Percentiles rank a stretch among this genome's conserved stretches.
phyloP scores from a whole-genome alignment of 2,888 invertebrate species.

The Isoperla grammatica region DNA sequence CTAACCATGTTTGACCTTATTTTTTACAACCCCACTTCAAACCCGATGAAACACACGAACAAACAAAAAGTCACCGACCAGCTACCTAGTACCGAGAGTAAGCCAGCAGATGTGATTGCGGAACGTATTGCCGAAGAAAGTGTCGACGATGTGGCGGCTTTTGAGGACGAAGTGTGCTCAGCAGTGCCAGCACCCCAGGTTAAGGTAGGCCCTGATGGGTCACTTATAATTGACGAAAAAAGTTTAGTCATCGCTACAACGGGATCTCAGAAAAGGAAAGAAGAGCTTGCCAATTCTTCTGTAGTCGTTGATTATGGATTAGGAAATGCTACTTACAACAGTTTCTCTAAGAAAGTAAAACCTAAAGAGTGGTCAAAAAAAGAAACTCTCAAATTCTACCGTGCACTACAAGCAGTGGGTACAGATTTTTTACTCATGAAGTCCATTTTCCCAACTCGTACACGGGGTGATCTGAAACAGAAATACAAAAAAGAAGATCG shows the following conservation, averaged over 20 bases:
- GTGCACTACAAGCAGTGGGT: conserved; percentile 81
- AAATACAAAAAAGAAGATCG: conserved; percentile 93
- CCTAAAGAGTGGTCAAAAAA: conserved; percentile 66
- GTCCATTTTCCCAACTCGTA: conserved; percentile 71
- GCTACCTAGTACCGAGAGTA: conserved; percentile 35
- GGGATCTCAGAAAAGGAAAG: conserved; percentile 53
- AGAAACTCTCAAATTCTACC: conserved; percentile 88
- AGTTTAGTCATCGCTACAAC: conserved; percentile 77
- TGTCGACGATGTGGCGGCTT: conserved; percentile 30
- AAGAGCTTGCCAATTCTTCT: conserved; percentile 58
- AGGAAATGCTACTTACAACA: conserved; percentile 39
- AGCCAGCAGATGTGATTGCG: conserved; percentile 14
- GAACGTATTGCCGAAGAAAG: conserved; percentile 32
- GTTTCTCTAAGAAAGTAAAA: conserved; percentile 50
- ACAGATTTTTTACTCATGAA: conserved; percentile 91
- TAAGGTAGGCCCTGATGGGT: conserved; percentile 79
- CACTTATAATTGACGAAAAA: conserved; percentile 78
- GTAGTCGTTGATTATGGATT: conserved; percentile 60
- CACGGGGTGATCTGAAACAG: conserved; percentile 75
- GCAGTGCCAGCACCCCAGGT: conserved; percentile 72
- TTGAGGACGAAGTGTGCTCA: conserved; percentile 37
- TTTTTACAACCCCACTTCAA: conserved; percentile 78
- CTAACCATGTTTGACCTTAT: conserved; percentile 91
- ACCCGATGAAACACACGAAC: conserved; percentile 55
- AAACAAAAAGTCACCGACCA: neutral